These are phyloP conservation scores for Noctua fimbriata DNA, from an alignment of 2,888 invertebrate genomes.

Conservation along the genomic window DNA sequence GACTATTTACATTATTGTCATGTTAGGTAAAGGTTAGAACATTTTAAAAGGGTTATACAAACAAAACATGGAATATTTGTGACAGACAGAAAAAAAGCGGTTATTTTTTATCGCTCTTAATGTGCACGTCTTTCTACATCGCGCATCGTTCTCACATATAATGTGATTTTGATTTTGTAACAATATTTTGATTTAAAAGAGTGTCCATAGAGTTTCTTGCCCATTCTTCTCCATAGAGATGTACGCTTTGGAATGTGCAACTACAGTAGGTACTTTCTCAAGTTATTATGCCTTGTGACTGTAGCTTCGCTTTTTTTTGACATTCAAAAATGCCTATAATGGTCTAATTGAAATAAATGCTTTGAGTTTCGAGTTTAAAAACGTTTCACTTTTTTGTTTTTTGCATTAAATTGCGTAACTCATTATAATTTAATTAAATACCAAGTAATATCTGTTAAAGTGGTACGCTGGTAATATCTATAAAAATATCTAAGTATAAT, in stretches of 20 bases:
- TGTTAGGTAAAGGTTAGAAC: neutral
- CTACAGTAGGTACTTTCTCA: too few relatives aligned
- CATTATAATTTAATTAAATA: neutral
- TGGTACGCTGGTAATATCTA: neutral
- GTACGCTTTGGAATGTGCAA: too few relatives aligned
- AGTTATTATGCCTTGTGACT: too few relatives aligned
- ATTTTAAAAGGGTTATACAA: neutral
- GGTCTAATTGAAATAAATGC: too few relatives aligned
- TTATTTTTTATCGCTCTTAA: neutral
- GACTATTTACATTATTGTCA: conserved; percentile 41
- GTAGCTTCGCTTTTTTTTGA: too few relatives aligned
- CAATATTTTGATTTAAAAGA: too few relatives aligned
- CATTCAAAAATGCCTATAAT: too few relatives aligned
- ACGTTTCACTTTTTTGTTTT: neutral
- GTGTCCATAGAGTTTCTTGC: too few relatives aligned
- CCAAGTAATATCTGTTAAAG: neutral
- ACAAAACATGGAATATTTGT: neutral
- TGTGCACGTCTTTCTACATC: too few relatives aligned
- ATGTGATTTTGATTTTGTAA: too few relatives aligned
- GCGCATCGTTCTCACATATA: too few relatives aligned
- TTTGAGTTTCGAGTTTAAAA: neutral
- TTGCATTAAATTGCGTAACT: neutral
- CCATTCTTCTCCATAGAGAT: too few relatives aligned
- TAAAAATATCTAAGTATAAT: neutral
- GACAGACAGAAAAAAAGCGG: neutral